Evolutionary conservation across 2,888 invertebrate genomes (phyloP), one percentile per base, ranked within the genome.

Genomic region (Asteroscopus sphinx): DNA sequence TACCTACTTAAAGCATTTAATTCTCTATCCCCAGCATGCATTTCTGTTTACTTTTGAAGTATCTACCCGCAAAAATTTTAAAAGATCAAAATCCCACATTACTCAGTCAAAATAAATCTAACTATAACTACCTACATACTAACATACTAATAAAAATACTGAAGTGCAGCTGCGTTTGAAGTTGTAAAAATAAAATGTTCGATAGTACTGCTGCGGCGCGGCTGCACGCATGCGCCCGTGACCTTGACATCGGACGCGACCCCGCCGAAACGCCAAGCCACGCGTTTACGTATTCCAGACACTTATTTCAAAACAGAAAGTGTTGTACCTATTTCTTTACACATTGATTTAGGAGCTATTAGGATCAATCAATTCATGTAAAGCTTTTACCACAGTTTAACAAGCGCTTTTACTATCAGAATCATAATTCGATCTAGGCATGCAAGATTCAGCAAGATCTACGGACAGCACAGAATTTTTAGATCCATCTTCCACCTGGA

Each of bases 231-330:
- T 77, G 77, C 77, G 80, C 79, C 80, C 85, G 77, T 85, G 90
- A 88, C 90, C 89, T 89, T 89, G 90, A 84, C 89, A 87, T 80
- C 83, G 81, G 63, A 64, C 66, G 70, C 78, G 69, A 16, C 28
- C 48, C 68, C 68, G 68, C 73, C 57, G 52, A 64, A 61, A 46
- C 48, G 54, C 48, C 39, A 40, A 45, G 32, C 7, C 21, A 21
- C 21, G n/a, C 59, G 56, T 56, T 54, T 37, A 28, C 13, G 26
- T 60, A 49, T 52, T 42, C 44, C 30, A 48, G 37, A 42, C 37
- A 39, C 26, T 26, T 41, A 17, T 57, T 68, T 42, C 11, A 32
- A 49, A 67, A 49, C 52, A 16, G 42, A 41, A 21, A 49, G 32
- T 36, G n/a, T 40, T 8, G 7, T 17, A 35, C 39, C 28, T 40